Conservation (phyloP, 2,888 invertebrate genomes). For the Pollenia labialis region DNA sequence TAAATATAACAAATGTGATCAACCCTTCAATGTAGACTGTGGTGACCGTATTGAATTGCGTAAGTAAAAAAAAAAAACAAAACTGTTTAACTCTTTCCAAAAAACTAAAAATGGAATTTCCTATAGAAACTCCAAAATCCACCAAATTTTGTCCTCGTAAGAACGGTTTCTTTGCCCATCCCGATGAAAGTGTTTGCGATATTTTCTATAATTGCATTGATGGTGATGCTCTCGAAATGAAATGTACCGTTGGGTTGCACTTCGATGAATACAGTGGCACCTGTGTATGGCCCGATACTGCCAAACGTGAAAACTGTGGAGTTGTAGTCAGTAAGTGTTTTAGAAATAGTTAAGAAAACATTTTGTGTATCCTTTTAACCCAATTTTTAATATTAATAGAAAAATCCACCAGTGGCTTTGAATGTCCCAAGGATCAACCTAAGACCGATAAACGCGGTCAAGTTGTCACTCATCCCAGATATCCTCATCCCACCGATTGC, state of each 20-base stretch:
- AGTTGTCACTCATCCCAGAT: constrained; percentile 92
- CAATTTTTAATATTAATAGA: constrained; percentile 84
- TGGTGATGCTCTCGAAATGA: constrained; percentile 91
- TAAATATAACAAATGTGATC: constrained; percentile 95
- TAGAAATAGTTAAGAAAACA: too few species aligned
- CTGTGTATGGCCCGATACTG: constrained; percentile 94
- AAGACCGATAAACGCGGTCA: constrained; percentile 88
- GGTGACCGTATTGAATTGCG: constrained; percentile 94
- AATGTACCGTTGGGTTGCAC: constrained; percentile 94
- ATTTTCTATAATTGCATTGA: constrained; percentile 95
- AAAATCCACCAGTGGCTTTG: constrained; percentile 92
- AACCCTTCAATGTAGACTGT: constrained; percentile 96
- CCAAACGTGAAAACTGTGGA: constrained; percentile 90
- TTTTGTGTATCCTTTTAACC: too few species aligned
- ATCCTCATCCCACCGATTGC: constrained; percentile 93
- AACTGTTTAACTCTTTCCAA: background rate
- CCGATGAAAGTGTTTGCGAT: constrained; percentile 92
- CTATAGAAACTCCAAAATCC: constrained; percentile 89
- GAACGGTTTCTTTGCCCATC: constrained; percentile 96
- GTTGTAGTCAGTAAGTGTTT: constrained; percentile 85
- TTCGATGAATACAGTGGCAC: constrained; percentile 95
- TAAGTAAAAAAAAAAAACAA: constrained; percentile 85
- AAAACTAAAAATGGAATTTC: background rate
- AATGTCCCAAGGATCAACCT: constrained; percentile 90
- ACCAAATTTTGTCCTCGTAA: constrained; percentile 90